Base-by-base conservation (phyloP, 1,140 invertebrate genomes). In the Apocrypta bakeri region DNA sequence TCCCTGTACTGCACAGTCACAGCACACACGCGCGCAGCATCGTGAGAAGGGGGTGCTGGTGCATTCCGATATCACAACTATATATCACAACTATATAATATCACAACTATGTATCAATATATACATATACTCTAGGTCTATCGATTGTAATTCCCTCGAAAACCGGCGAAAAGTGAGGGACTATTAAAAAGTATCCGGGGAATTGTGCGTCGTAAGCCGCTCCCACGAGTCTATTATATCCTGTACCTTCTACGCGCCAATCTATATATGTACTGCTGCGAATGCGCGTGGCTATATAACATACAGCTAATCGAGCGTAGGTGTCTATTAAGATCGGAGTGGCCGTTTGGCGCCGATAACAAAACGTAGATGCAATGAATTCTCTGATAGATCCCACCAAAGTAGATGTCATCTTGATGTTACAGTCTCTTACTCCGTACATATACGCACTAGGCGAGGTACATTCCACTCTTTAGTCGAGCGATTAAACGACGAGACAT, bases 111-210 rank as follows among this genome's bases (percentile, higher is more conserved):
- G 61, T 37, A 37, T 37, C n/a, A 37, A n/a, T n/a, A n/a, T n/a
- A n/a, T n/a, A n/a, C n/a, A n/a, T n/a, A n/a, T n/a, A n/a, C n/a
- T n/a, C n/a, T n/a, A n/a, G n/a, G n/a, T 9, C 11, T 31, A 76
- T 82, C 61, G 81, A 76, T 82, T 14, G 17, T 48, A 24, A 56
- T 27, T 24, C 25, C 69, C 29, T 11, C 17, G 25, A 37, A 69
- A 82, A 31, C 2, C 17, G 7, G 9, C 24, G 48, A 37, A 61
- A 77, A 24, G 33, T 37, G n/a, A 33, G 25, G 31, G 31, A 42
- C 71, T 79, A 76, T 83, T 83, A 75, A 83, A 79, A 79, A 79
- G 64, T 14, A 48, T 8, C 71, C 40, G 2, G 76, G 71, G 9
- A 37, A 11, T 25, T 48, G 25, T 12, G 24, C 1, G 8, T 1